Conservation (phyloP, 2,888 invertebrate genomes). For the Glaucopsyche alexis region DNA sequence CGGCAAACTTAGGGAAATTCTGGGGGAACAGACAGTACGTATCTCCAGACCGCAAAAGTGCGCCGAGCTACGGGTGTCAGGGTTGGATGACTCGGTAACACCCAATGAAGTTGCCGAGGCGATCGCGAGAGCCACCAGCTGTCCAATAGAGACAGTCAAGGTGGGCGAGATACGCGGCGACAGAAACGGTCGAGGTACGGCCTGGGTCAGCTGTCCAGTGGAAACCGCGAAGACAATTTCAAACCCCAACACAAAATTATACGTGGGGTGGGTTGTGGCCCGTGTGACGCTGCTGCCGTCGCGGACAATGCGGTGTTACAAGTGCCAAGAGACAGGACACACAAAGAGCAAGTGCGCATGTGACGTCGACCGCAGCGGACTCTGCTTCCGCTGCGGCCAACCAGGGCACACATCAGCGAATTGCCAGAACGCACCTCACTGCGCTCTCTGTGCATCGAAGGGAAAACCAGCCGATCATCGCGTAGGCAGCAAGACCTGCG, state of each 20-base stretch:
- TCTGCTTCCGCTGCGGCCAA: slow-evolving; percentile 19
- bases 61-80: not conserved
- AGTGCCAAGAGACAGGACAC: not conserved
- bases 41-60: slow-evolving; percentile 21
- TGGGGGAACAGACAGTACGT: not conserved
- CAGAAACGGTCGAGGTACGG: not conserved
- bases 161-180: not conserved
- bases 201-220: not conserved
- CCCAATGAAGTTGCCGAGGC: not conserved
- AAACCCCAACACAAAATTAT: not conserved
- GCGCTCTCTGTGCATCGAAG: not conserved
- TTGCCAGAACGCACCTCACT: not conserved
- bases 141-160: not conserved
- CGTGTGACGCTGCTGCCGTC: not conserved
- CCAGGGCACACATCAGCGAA: not conserved
- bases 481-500: not conserved
- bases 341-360: not conserved
- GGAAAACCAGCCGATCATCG: not conserved
- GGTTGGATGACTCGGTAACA: not conserved
- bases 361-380: slow-evolving; percentile 2
- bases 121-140: not conserved
- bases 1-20: not conserved
- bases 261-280: not conserved
- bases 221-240: not conserved
- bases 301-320: not conserved